Base-by-base conservation (phyloP, 2,113 vertebrate genomes). In the Alethe diademata region DNA sequence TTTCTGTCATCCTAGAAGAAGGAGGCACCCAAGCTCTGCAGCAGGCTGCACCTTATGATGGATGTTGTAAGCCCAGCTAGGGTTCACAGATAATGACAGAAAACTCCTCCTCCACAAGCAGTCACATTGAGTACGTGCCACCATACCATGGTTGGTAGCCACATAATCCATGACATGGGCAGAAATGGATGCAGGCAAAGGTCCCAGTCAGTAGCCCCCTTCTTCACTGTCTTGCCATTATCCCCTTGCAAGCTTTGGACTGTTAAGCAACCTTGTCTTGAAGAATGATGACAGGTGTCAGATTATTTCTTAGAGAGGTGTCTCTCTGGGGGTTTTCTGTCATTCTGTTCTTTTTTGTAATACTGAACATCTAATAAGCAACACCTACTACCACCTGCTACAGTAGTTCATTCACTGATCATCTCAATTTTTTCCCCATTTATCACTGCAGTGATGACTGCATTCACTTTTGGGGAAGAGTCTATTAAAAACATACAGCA, bases 381-480 rank as follows among this genome's bases (percentile, higher is more conserved):
- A 96, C 94, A 97, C 96, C 96, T 95, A 96, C 92, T 90, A 90
- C 94, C 91, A 94, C 95, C 94, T 95, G 95, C 94, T 90, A 78
- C 86, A 94, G 92, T 70, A 88, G 86, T 91, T 97, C 96, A 93
- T 92, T 90, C 95, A 95, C 47, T 74, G 51, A 93, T 92, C 69
- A 70, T 76, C 75, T 95, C 50, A 14, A 54, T 88, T 95, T 75
- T 80, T 87, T 12, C 57, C 48, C 64, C 56, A 20, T 90, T 92
- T 96, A 80, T 88, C 88, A 84, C 79, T 40, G 82, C 79, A 86
- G 26, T 33, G 48, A 92, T 78, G 91, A 96, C 75, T 96, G 47
- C 57, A 71, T 51, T 73, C 47, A 50, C 60, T 93, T 75, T 58
- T 29, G 20, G 75, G 47, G 64, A 90, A 74, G 86, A 70, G 50